phyloP scores from a whole-genome alignment of 2,797 vertebrate genomes.

The Paramormyrops hopkinsi region DNA sequence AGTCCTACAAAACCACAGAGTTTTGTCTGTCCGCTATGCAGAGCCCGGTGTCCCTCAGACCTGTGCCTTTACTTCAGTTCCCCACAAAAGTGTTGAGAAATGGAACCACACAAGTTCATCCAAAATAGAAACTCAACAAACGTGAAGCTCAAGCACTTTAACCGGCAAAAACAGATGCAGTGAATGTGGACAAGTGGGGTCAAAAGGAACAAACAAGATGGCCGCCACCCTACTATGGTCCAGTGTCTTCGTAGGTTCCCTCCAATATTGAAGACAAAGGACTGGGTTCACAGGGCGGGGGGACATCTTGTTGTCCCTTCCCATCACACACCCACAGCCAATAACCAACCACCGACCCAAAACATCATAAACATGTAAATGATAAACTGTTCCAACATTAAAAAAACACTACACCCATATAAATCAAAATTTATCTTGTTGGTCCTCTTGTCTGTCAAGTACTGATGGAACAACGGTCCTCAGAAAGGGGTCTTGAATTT shows the following conservation, averaged over 20 bases:
- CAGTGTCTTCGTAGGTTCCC: constrained; percentile 62
- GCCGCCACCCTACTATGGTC: constrained; percentile 42
- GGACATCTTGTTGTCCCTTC: constrained; percentile 47
- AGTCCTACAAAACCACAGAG: not conserved
- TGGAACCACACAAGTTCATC: constrained; percentile 23
- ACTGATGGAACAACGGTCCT: constrained; percentile 43
- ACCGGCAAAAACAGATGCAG: constrained; percentile 19
- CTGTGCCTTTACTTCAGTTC: not conserved
- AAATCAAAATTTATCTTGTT: constrained; percentile 45
- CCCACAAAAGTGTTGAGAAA: constrained; percentile 6
- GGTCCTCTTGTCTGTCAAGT: constrained; percentile 49
- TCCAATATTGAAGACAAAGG: constrained; percentile 59
- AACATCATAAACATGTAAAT: constrained; percentile 41
- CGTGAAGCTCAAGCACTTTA: constrained; percentile 24
- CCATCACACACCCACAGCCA: constrained; percentile 2
- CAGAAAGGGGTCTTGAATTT: constrained; percentile 50
- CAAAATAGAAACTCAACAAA: constrained; percentile 22
- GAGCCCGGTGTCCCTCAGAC: not conserved
- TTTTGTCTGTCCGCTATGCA: not conserved
- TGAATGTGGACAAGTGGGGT: constrained; percentile 27
- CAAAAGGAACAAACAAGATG: constrained; percentile 42
- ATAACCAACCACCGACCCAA: constrained; percentile 35
- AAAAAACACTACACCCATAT: constrained; percentile 39
- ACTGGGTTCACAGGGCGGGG: constrained; percentile 40
- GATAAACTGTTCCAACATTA: constrained; percentile 50